These are phyloP conservation scores for Eupeodes luniger DNA, from an alignment of 2,888 invertebrate species.

Conservation along the genomic window DNA sequence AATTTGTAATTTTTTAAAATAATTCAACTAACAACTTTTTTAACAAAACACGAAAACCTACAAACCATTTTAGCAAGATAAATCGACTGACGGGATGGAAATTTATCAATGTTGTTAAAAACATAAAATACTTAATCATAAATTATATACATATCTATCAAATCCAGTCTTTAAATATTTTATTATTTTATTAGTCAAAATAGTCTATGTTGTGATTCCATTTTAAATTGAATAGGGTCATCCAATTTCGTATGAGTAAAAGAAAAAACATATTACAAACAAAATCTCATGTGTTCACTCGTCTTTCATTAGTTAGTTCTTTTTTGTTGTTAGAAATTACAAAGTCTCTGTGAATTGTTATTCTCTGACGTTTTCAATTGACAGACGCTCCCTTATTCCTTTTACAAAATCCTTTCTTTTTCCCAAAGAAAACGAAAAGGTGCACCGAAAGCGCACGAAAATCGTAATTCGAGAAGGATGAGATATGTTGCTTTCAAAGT, in stretches of 20 bases:
- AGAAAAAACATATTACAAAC: slow-evolving; percentile 15
- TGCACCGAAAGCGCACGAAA: slow-evolving; percentile 58
- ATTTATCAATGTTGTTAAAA: too few relatives aligned
- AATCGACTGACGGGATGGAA: too few relatives aligned
- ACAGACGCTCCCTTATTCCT: slow-evolving; percentile 49
- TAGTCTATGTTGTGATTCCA: background rate
- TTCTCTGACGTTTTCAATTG: slow-evolving; percentile 57
- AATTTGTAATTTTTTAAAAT: too few relatives aligned
- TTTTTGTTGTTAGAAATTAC: slow-evolving; percentile 20
- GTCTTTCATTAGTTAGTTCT: slow-evolving; percentile 29
- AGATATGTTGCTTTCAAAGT: slow-evolving; percentile 59
- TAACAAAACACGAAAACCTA: too few relatives aligned
- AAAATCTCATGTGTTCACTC: slow-evolving; percentile 31
- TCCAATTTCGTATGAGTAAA: slow-evolving; percentile 21
- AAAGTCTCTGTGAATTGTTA: slow-evolving; percentile 50
- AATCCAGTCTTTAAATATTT: too few relatives aligned
- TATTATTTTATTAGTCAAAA: background rate
- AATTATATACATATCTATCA: too few relatives aligned
- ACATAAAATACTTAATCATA: too few relatives aligned
- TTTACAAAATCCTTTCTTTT: slow-evolving; percentile 36
- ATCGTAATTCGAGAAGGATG: slow-evolving; percentile 66
- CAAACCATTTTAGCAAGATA: too few relatives aligned
- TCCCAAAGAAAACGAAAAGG: slow-evolving; percentile 35
- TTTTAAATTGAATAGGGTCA: slow-evolving; percentile 27
- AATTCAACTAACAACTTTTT: too few relatives aligned